Evolutionary conservation across 2,888 invertebrate species (phyloP), one percentile per base, ranked within the genome.

Genomic region (Microctonus brassicae): DNA sequence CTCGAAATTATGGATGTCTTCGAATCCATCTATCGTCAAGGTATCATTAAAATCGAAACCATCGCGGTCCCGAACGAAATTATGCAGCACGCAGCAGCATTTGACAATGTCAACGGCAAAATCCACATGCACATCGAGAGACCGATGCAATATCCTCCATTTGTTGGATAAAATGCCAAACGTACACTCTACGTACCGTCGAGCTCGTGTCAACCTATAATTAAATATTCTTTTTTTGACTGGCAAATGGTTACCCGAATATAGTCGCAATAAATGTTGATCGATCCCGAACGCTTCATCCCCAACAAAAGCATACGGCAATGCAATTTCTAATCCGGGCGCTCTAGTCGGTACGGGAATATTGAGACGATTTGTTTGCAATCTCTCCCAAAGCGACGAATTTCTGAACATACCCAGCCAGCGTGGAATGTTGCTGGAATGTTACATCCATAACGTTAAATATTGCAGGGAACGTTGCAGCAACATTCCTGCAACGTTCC

Each of bases 91-190:
- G n/a, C 47, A 64, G 72, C 80, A 79, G 60, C 80, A 76, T 76
- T 83, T 82, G 47, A 82, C 77, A 74, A 82, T 80, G 67, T 73
- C 73, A 57, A 73, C 78, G 69, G 78, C 78, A 75, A 80, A 80
- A 55, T 76, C 75, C 52, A 73, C 71, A 58, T 80, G 70, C 39
- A 82, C 79, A 69, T 82, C 77, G 55, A 83, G 70, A 69, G 82
- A 78, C 65, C 81, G 73, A 75, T 84, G 83, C 64, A 84, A 81
- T 72, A 84, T 84, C 70, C 82, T 74, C 84, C 83, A 85, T 77
- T 84, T 85, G 76, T 82, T 84, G 55, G 64, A 72, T 22, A 81
- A 65, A 67, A 82, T 79, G 7, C 80, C 80, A 71, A 81, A 81
- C n/a, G 79, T 47, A 61, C 79, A 78, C 65, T 80, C 80, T 10